Base-by-base conservation (phyloP, 2,113 vertebrate genomes). In the Menura novaehollandiae region DNA sequence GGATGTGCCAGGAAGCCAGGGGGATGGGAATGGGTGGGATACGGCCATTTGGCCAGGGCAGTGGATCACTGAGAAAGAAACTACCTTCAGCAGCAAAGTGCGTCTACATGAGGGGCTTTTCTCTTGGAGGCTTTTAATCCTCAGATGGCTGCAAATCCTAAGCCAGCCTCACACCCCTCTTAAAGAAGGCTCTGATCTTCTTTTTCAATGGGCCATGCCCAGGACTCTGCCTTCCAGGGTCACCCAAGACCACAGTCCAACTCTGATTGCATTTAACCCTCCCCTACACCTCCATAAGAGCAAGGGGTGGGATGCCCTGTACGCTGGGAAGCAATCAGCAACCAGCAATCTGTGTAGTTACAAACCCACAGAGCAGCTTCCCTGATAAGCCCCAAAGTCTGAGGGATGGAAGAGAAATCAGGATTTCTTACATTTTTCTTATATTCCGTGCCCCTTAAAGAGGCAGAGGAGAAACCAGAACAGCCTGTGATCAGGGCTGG, bases 381-480 rank as follows among this genome's bases (percentile, higher is more conserved):
- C 49, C 62, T 35, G 51, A 20, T 19, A 68, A 53, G n/a, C 63
- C 17, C 51, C 3, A 0, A 66, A 76, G 10, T 20, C 76, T 33
- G 22, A 72, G 23, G 55, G 46, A 26, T 30, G 27, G 47, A 62
- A 62, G 39, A 67, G 33, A 30, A 86, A 55, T 46, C 39, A 47
- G 62, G 28, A 76, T 94, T 93, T 52, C 67, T 76, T 41, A 16
- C 9, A 68, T 88, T 92, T 94, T 71, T 11, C 72, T n/a, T 15
- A 13, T 22, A 51, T 55, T 92, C 92, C 32, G 9, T 90, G 62
- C 27, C 63, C 55, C 75, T 93, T 88, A 56, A 82, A 85, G 78
- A 91, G 85, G 62, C 53, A 92, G 91, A 77, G 43, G 55, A 94
- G 82, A 88, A 93, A 80, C 4, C 72, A 95, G 91, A 92, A 21